Percentiles rank a stretch among this genome's conserved stretches.
Conservation (phyloP, 2,888 invertebrate species). For the Oeneis ivallda region DNA sequence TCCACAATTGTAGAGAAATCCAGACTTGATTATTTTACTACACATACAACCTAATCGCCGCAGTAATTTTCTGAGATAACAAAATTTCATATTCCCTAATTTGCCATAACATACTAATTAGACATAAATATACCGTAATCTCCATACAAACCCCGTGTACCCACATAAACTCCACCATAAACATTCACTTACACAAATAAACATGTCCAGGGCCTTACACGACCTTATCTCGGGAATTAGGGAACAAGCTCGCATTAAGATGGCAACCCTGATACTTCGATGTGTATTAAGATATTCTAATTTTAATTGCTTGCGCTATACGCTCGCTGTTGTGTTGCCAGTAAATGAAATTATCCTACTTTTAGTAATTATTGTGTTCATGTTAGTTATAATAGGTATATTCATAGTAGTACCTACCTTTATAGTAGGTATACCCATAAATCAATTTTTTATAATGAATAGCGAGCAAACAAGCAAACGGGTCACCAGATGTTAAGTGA, state of each 20-base stretch:
- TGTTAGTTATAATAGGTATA: slow-evolving; percentile 1
- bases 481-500: too few species aligned
- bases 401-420: too few species aligned
- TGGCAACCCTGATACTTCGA: slow-evolving; percentile 81
- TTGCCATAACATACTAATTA: slow-evolving; percentile 16
- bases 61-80: slow-evolving; percentile 6
- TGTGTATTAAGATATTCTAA: slow-evolving; percentile 89
- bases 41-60: too few species aligned
- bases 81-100: slow-evolving; percentile 7
- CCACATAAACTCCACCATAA: slow-evolving; percentile 49
- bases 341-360: slow-evolving; percentile 29
- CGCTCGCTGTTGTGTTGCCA: slow-evolving; percentile 27
- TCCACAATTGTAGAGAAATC: not conserved
- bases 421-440: too few species aligned
- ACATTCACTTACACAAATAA: slow-evolving; percentile 77
- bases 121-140: slow-evolving; percentile 23
- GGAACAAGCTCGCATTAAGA: slow-evolving; percentile 78
- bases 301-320: slow-evolving; percentile 70
- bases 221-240: slow-evolving; percentile 76
- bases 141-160: slow-evolving; percentile 29
- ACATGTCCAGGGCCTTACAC: slow-evolving; percentile 65
- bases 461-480: too few species aligned
- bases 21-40: too few species aligned
- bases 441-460: too few species aligned
- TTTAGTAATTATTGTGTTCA: slow-evolving; percentile 24